These are phyloP conservation scores for Chrysina gloriosa DNA, from an alignment of 2,888 invertebrate genomes.

Conservation along the genomic window DNA sequence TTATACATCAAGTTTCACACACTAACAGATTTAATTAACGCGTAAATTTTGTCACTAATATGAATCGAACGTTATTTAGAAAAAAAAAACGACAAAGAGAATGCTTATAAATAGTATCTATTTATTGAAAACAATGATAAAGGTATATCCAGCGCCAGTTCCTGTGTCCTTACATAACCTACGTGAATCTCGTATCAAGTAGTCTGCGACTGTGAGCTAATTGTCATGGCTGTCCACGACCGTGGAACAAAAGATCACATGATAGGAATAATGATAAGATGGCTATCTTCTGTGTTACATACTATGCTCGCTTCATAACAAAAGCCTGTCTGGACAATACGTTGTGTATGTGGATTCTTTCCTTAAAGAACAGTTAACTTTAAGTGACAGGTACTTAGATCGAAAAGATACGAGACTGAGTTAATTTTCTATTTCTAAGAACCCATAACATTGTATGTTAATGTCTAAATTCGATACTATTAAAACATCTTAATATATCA, in stretches of 20 bases:
- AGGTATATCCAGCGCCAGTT: slow-evolving; percentile 49
- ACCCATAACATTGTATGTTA: slow-evolving; percentile 42
- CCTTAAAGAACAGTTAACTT: slow-evolving; percentile 36
- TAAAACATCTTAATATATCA: slow-evolving; percentile 32
- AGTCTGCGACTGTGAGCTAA: slow-evolving; percentile 47
- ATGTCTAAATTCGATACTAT: slow-evolving; percentile 30
- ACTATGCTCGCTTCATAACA: slow-evolving; percentile 43
- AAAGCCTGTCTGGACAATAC: slow-evolving; percentile 41
- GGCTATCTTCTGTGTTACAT: slow-evolving; percentile 44
- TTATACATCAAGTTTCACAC: not conserved
- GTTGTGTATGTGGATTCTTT: slow-evolving; percentile 38
- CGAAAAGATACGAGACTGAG: slow-evolving; percentile 19
- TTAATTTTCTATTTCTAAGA: slow-evolving; percentile 42
- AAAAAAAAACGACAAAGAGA: slow-evolving; percentile 16
- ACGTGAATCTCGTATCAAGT: slow-evolving; percentile 43
- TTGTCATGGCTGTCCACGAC: slow-evolving; percentile 52
- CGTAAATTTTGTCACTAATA: slow-evolving; percentile 17
- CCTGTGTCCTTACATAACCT: slow-evolving; percentile 52
- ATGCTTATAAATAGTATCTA: slow-evolving; percentile 18
- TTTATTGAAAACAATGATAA: slow-evolving; percentile 36
- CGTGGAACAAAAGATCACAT: slow-evolving; percentile 55
- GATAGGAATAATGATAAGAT: slow-evolving; percentile 54
- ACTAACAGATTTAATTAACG: slow-evolving; percentile 10
- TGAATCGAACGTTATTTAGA: slow-evolving; percentile 7
- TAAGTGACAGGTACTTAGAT: slow-evolving; percentile 41